Conservation (phyloP, 2,888 invertebrate genomes). For the Bombylius major region DNA sequence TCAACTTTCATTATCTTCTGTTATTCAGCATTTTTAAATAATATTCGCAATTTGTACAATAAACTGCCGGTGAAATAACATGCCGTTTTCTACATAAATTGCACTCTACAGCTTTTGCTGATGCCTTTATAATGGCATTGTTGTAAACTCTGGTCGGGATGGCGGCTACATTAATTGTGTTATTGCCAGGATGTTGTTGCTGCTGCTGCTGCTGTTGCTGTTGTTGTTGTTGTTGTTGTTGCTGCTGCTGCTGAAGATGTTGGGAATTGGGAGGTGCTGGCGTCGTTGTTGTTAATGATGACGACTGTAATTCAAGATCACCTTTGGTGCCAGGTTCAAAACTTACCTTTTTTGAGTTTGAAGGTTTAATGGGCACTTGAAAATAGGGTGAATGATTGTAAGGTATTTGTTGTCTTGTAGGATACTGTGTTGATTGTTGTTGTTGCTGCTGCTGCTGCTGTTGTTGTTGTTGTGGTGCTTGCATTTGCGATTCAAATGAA, state of each 20-base stretch:
- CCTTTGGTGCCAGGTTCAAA: conserved; percentile 63
- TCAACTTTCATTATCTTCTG: conserved; percentile 23
- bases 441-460: conserved; percentile 29
- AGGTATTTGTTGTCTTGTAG: conserved; percentile 31
- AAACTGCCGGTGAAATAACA: conserved; percentile 62
- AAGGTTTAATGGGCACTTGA: conserved; percentile 47
- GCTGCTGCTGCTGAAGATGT: conserved; percentile 6
- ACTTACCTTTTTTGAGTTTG: conserved; percentile 54
- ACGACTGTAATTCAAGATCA: conserved; percentile 37
- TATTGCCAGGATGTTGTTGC: not conserved
- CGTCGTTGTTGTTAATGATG: conserved; percentile 7
- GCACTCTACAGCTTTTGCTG: conserved; percentile 55
- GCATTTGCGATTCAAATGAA: conserved; percentile 34
- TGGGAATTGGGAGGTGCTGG: conserved; percentile 13
- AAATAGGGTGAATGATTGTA: conserved; percentile 48
- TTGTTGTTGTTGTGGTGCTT: conserved; percentile 21
- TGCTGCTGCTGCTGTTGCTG: conserved; percentile 14
- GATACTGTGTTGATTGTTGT: conserved; percentile 30
- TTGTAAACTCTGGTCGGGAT: conserved; percentile 37
- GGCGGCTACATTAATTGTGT: conserved; percentile 27
- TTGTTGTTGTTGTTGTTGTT: not conserved
- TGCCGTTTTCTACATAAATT: conserved; percentile 79
- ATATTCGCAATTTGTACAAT: conserved; percentile 84
- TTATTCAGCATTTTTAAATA: conserved; percentile 59
- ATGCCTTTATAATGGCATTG: conserved; percentile 37